A percentile compares a stretch with the other conserved stretches of the same genome.
These are phyloP conservation scores for Chascanopsetta lugubris DNA, from an alignment of 2,113 vertebrate genomes.

Conservation along the genomic window DNA sequence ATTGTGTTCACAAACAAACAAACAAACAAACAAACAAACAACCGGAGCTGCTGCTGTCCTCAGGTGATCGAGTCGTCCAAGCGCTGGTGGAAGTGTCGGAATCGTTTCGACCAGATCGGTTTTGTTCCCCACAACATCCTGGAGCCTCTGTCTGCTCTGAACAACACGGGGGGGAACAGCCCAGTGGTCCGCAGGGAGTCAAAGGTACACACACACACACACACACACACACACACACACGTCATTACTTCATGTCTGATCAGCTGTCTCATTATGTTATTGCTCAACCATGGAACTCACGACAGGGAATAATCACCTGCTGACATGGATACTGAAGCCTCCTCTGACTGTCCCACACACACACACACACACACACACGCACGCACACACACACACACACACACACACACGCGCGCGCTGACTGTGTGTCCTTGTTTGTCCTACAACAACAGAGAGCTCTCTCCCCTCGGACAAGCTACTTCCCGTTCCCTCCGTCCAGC, in stretches of 20 bases:
- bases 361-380: too few relatives aligned
- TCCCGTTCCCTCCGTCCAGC: constrained; percentile 48
- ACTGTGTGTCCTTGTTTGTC: not conserved
- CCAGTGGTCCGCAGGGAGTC: constrained; percentile 49
- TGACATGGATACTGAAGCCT: constrained; percentile 90
- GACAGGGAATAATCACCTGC: constrained; percentile 81
- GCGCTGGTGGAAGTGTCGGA: constrained; percentile 85
- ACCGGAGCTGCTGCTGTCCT: not conserved
- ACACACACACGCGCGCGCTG: too few relatives aligned
- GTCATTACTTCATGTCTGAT: not conserved
- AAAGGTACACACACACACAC: constrained; percentile 50
- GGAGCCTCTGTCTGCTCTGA: constrained; percentile 74
- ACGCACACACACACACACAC: too few relatives aligned
- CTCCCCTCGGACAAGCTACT: constrained; percentile 29
- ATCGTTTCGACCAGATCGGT: constrained; percentile 80
- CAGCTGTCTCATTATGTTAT: not conserved
- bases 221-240: not conserved
- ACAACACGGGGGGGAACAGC: constrained; percentile 21
- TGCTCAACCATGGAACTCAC: not conserved
- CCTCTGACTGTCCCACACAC: not conserved
- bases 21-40: too few relatives aligned
- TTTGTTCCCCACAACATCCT: constrained; percentile 83
- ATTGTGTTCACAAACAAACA: too few relatives aligned
- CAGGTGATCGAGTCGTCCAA: constrained; percentile 82
- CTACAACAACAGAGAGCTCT: constrained; percentile 36